Percentiles rank a stretch among this genome's conserved stretches.
Evolutionary conservation across 1,140 invertebrate genomes (phyloP).

Genomic region (Philaenus spumarius): DNA sequence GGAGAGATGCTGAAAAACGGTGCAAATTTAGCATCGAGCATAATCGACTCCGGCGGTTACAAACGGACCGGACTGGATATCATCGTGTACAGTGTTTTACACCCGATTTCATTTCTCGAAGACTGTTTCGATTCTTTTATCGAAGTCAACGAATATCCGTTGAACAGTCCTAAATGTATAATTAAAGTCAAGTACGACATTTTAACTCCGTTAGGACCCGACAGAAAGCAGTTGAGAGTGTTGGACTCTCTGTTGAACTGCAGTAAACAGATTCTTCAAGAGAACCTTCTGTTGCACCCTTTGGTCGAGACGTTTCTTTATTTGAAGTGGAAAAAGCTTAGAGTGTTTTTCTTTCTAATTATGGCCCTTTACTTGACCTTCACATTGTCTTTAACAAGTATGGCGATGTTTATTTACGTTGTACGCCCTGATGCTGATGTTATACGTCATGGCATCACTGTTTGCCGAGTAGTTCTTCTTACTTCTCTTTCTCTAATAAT

Average conservation of each 20-base stretch:
- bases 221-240: conserved; percentile 41
- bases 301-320: conserved; percentile 43
- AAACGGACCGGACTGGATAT: conserved; percentile 41
- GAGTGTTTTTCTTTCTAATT: conserved; percentile 40
- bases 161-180: conserved; percentile 42
- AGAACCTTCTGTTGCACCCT: conserved; percentile 43
- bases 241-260: conserved; percentile 44
- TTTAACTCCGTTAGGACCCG: conserved; percentile 36
- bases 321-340: conserved; percentile 43
- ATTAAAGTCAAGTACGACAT: conserved; percentile 44
- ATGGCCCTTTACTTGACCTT: conserved; percentile 38
- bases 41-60: conserved; percentile 44
- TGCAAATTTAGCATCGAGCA: conserved; percentile 50
- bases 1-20: conserved; percentile 49
- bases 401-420: conserved; percentile 12
- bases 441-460: background rate
- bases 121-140: conserved; percentile 45
- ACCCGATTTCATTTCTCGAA: conserved; percentile 44
- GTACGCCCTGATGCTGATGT: background rate
- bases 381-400: conserved; percentile 35
- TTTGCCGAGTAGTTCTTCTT: conserved; percentile 6
- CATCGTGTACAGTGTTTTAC: conserved; percentile 44
- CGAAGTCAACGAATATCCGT: conserved; percentile 38
- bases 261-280: conserved; percentile 42
- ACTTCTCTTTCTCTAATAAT: background rate